Evolutionary conservation across 2,797 vertebrate species (phyloP), one percentile per base, ranked within the genome.

Genomic region (Rhinella marina): DNA sequence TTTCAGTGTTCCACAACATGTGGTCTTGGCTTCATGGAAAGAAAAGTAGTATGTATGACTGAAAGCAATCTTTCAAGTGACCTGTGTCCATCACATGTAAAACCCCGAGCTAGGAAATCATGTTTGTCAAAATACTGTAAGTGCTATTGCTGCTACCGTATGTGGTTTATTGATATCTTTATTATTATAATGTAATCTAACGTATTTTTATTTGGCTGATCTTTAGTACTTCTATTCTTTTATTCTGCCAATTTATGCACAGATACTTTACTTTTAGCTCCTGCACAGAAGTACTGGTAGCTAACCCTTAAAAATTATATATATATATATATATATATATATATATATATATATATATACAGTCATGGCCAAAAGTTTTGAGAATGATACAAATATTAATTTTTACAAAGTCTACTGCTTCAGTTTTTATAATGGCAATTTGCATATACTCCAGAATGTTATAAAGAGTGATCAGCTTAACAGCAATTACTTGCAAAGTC

Each of bases 1-100:
- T 66, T 88, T 0, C 92, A 99, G 98, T 99, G 98, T 90, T 99
- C 98, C 4, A 96, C 95, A 91, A 95, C 96, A 50, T 99, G 98
- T 79, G 98, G 98, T 80, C 92, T 88, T 12, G 98, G 98, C 12
- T 88, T 95, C 84, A 96, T 94, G 93, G 93, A 96, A 90, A 97
- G 98, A 88, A 92, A 90, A 19, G 95, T 98, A n/a, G 94, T 95
- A 90, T 99, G 98, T 85, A 82, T 95, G 91, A 95, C 94, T 56
- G 93, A 95, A 88, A 95, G 95, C 84, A 95, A 93, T 73, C 91
- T 93, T 83, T 81, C 91, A 57, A 97, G 97, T 90, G 94, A 96
- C 91, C 94, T 94, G 88, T 99, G 98, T 90, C 93, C 92, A 90
- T 93, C 93, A n/a, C 93, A 1, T 86, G 96, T 97, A 86, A 97